Evolutionary conservation across 2,888 invertebrate genomes (phyloP).

Genomic region (Nemoura dubitans): DNA sequence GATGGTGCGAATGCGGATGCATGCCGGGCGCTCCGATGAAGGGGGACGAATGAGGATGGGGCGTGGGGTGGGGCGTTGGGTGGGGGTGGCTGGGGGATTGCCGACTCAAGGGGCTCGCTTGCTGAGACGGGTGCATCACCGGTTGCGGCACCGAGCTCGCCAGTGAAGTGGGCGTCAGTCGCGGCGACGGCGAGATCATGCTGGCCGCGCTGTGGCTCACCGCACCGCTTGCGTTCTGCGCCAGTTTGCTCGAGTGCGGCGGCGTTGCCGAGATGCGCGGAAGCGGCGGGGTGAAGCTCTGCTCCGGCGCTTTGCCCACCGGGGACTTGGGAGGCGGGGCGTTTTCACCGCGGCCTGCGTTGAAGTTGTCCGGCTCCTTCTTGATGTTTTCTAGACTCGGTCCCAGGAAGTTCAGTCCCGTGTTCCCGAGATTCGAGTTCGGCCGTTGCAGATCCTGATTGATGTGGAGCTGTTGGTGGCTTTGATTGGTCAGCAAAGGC

Average conservation of each 20-base stretch:
- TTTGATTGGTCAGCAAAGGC: constrained; percentile 53
- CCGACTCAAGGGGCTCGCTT: constrained; percentile 68
- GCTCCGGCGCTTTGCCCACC: constrained; percentile 32
- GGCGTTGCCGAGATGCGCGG: constrained; percentile 46
- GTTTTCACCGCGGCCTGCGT: neutral
- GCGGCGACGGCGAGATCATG: constrained; percentile 66
- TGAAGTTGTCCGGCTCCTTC: constrained; percentile 71
- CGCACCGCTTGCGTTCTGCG: constrained; percentile 56
- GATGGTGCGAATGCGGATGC: constrained; percentile 80
- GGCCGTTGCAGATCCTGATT: constrained; percentile 45
- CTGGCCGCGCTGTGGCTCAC: constrained; percentile 71
- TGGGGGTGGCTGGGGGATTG: constrained; percentile 55
- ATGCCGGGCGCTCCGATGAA: constrained; percentile 69
- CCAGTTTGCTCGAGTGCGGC: constrained; percentile 45
- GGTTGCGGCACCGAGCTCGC: constrained; percentile 72
- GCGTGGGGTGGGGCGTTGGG: constrained; percentile 55
- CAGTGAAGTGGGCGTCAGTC: constrained; percentile 65
- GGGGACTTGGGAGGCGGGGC: constrained; percentile 45
- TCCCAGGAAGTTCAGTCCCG: constrained; percentile 64
- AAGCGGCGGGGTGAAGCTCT: constrained; percentile 47
- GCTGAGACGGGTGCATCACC: constrained; percentile 79
- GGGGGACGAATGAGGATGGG: constrained; percentile 62
- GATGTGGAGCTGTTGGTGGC: neutral
- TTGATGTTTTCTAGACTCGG: constrained; percentile 77
- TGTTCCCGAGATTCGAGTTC: constrained; percentile 42